phyloP scores from a whole-genome alignment of 1,140 invertebrate species.

The Meloidogyne floridensis region DNA sequence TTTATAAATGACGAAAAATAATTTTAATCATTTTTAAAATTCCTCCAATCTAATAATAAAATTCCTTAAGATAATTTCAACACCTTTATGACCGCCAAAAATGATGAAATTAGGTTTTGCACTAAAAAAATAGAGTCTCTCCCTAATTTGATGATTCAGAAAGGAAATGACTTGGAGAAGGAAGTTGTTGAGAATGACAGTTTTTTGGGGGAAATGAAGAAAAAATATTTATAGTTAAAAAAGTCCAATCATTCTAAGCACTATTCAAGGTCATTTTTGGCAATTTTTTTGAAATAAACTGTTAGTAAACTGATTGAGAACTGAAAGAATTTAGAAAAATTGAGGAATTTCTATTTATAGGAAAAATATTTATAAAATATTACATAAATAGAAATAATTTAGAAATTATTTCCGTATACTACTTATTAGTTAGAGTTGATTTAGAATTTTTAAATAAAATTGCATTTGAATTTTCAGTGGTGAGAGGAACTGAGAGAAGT shows the following conservation, averaged over 20 bases:
- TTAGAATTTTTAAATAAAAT: too few relatives aligned
- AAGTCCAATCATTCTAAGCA: neutral
- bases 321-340: neutral
- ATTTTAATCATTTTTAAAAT: neutral
- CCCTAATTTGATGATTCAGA: slow-evolving; percentile 3
- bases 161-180: neutral
- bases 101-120: neutral
- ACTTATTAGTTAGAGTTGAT: too few relatives aligned
- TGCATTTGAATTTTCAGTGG: too few relatives aligned
- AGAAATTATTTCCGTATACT: too few relatives aligned
- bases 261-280: neutral
- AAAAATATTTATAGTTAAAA: neutral
- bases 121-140: neutral
- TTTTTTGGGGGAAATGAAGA: neutral
- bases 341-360: neutral
- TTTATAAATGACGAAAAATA: too few relatives aligned
- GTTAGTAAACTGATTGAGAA: neutral
- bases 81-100: slow-evolving; percentile 5
- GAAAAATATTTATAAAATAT: too few relatives aligned
- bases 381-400: too few relatives aligned
- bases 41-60: neutral
- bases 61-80: neutral
- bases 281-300: neutral
- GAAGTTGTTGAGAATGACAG: neutral
- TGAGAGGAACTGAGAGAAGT: too few relatives aligned